A percentile compares a stretch with the other conserved stretches of the same genome.
These are phyloP conservation scores for Apis cerana DNA, from an alignment of 1,140 invertebrate genomes.

Conservation along the genomic window DNA sequence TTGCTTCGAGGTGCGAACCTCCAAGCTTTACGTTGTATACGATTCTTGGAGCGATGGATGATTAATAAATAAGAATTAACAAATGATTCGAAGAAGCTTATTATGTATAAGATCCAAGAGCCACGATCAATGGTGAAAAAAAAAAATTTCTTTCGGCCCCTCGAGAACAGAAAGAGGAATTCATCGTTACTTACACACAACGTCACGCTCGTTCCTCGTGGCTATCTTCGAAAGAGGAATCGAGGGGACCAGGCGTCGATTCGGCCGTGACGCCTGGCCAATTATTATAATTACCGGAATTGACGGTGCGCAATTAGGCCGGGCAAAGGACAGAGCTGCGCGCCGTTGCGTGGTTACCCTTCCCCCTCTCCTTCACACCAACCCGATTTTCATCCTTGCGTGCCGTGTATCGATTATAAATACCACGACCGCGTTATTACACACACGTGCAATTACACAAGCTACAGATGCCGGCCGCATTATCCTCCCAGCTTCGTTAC, in stretches of 20 bases:
- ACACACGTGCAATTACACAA: slow-evolving; percentile 15
- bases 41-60: too few species aligned
- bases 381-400: slow-evolving; percentile 1
- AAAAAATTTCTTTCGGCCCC: too few species aligned
- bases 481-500: slow-evolving; percentile 1
- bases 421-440: slow-evolving; percentile 16
- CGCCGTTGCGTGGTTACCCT: slow-evolving; percentile 44
- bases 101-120: too few species aligned
- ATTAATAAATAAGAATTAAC: too few species aligned
- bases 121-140: too few species aligned
- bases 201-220: slow-evolving; percentile 24
- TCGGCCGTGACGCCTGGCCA: slow-evolving; percentile 68
- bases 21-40: too few species aligned
- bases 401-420: slow-evolving; percentile 19
- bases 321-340: slow-evolving; percentile 54
- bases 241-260: slow-evolving; percentile 54
- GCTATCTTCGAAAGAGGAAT: not conserved
- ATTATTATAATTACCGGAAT: slow-evolving; percentile 79
- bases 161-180: too few species aligned
- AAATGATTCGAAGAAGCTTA: too few species aligned
- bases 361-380: slow-evolving; percentile 9
- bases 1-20: too few species aligned
- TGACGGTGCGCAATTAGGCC: slow-evolving; percentile 70
- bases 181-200: not conserved
- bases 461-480: not conserved